Evolutionary conservation across 1,140 invertebrate genomes (phyloP).

Genomic region (Megalopta genalis): DNA sequence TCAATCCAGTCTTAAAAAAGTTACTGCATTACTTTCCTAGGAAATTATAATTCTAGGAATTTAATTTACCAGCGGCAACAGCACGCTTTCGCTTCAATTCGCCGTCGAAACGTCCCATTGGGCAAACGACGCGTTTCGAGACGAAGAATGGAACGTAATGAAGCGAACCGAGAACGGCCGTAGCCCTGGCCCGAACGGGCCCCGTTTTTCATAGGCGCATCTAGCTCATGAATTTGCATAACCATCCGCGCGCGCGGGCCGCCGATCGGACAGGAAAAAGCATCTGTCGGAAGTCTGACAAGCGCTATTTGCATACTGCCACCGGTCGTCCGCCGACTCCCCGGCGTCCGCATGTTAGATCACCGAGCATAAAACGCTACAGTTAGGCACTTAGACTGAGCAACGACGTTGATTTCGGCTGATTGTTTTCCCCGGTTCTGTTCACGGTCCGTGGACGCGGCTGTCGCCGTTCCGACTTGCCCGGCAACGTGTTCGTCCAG

Average conservation of each 20-base stretch:
- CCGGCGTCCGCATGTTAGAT: conserved; percentile 27
- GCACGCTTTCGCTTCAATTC: too few species aligned
- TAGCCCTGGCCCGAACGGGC: neutral
- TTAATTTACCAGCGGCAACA: too few species aligned
- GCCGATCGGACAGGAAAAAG: neutral
- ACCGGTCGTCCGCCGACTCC: conserved; percentile 9
- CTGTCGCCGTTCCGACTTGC: conserved; percentile 22
- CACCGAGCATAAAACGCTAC: conserved; percentile 58
- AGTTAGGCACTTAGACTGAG: conserved; percentile 56
- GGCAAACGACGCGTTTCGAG: neutral
- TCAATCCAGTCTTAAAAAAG: too few species aligned
- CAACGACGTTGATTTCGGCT: conserved; percentile 50
- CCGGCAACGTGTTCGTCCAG: neutral
- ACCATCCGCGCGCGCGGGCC: too few species aligned
- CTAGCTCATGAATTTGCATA: too few species aligned
- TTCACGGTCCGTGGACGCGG: conserved; percentile 39
- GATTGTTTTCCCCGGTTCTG: conserved; percentile 41
- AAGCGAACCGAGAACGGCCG: too few species aligned
- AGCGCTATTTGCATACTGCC: conserved; percentile 39
- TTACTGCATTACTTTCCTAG: too few species aligned
- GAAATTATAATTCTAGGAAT: too few species aligned
- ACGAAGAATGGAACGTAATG: too few species aligned
- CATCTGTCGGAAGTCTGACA: neutral
- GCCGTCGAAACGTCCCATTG: too few species aligned
- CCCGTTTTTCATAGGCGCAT: neutral